Conservation (phyloP, 2,888 invertebrate species). For the Thyatira batis region DNA sequence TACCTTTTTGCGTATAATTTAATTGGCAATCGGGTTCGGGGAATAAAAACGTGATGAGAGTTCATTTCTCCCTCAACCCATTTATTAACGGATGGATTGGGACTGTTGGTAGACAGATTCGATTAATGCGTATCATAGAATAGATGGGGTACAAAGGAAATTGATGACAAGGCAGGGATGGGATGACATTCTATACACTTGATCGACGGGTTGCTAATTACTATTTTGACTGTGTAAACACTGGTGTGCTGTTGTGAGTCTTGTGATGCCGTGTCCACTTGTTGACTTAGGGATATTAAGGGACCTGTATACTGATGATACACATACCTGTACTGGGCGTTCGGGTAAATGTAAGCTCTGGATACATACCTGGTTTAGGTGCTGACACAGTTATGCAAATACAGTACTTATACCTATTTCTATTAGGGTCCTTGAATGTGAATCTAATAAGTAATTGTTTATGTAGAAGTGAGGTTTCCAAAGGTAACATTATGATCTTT, state of each 20-base stretch:
- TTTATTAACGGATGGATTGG: constrained; percentile 24
- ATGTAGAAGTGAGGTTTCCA: too few species aligned
- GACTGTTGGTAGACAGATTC: constrained; percentile 36
- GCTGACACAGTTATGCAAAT: background rate
- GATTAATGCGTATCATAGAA: constrained; percentile 34
- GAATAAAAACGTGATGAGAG: constrained; percentile 8
- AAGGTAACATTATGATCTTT: background rate
- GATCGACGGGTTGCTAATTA: constrained; percentile 53
- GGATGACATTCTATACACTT: constrained; percentile 31
- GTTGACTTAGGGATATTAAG: constrained; percentile 7
- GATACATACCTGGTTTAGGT: background rate
- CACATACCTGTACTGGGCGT: background rate
- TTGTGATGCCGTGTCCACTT: constrained; percentile 3
- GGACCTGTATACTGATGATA: background rate
- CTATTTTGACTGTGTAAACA: constrained; percentile 37
- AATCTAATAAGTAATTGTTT: too few species aligned
- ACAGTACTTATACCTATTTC: background rate
- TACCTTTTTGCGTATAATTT: background rate
- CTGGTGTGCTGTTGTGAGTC: constrained; percentile 8
- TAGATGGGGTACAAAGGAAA: constrained; percentile 32
- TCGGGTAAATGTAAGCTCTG: background rate
- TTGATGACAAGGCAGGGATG: constrained; percentile 36
- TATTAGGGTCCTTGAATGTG: background rate
- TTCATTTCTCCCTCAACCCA: constrained; percentile 18
- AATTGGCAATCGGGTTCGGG: constrained; percentile 1